These are phyloP conservation scores for Euproctis similis DNA, from an alignment of 2,888 invertebrate species.

Conservation along the genomic window DNA sequence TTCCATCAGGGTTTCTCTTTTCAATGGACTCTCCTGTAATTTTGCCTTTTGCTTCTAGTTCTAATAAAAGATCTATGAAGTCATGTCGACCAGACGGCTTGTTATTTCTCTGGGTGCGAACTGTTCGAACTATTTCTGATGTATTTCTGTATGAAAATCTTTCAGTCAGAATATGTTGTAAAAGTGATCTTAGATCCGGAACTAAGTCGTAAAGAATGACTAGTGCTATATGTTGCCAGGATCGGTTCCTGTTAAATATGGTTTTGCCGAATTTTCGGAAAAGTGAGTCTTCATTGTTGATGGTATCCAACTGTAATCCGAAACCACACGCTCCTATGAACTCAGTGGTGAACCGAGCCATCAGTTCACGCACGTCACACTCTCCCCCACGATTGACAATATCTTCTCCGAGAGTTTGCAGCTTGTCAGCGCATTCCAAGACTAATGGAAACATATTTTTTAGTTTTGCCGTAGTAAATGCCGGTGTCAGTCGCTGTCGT, in stretches of 20 bases:
- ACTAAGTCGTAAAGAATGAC: slow-evolving; percentile 34
- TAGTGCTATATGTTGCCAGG: slow-evolving; percentile 16
- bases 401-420: slow-evolving; percentile 20
- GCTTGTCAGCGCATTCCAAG: slow-evolving; percentile 31
- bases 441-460: slow-evolving; percentile 43
- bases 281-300: slow-evolving; percentile 33
- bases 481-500: slow-evolving; percentile 49
- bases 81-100: slow-evolving; percentile 43
- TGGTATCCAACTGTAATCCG: slow-evolving; percentile 33
- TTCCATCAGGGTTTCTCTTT: slow-evolving; percentile 34
- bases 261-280: slow-evolving; percentile 26
- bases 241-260: slow-evolving; percentile 19
- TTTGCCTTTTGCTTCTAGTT: slow-evolving; percentile 36
- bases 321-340: slow-evolving; percentile 45
- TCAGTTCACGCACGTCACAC: slow-evolving; percentile 32
- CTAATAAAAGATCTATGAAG: slow-evolving; percentile 42
- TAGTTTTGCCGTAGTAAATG: slow-evolving; percentile 43
- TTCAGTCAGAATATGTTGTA: slow-evolving; percentile 17
- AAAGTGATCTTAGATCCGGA: slow-evolving; percentile 28
- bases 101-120: slow-evolving; percentile 39
- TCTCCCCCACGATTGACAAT: slow-evolving; percentile 16
- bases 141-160: slow-evolving; percentile 18
- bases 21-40: slow-evolving; percentile 49
- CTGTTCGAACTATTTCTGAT: slow-evolving; percentile 27
- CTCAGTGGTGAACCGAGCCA: slow-evolving; percentile 41